A percentile compares a stretch with the other conserved stretches of the same genome.
Evolutionary conservation across 2,797 vertebrate genomes (phyloP).

Genomic region (Phyllotis vaccarum): DNA sequence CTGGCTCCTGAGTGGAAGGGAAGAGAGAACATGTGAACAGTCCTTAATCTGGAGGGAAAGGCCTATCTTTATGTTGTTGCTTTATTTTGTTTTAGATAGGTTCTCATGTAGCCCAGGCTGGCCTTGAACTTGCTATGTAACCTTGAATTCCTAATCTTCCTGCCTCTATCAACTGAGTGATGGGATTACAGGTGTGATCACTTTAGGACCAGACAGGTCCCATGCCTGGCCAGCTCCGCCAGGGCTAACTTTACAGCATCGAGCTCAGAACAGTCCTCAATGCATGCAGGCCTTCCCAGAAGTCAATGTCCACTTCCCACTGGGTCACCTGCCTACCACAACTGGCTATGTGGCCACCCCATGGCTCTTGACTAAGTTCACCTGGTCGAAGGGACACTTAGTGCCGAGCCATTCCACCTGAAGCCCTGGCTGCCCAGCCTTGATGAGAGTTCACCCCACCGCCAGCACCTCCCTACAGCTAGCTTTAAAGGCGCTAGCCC

Average conservation of each 20-base stretch:
- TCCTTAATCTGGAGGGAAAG: background rate
- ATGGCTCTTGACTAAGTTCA: background rate
- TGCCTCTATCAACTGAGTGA: background rate
- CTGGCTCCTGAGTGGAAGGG: constrained; percentile 92
- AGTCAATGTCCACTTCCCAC: background rate
- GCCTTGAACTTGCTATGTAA: background rate
- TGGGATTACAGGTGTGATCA: background rate
- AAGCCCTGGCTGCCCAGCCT: background rate
- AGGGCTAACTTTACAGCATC: background rate
- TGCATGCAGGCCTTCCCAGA: background rate
- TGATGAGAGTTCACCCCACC: background rate
- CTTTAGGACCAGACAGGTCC: background rate
- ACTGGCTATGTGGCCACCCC: accelerated
- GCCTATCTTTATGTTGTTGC: background rate
- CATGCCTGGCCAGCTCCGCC: background rate
- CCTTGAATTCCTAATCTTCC: background rate
- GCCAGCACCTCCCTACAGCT: background rate
- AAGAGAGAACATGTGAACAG: background rate
- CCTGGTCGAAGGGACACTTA: background rate
- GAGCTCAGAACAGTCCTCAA: background rate
- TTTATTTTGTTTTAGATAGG: background rate
- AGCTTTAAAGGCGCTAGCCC: no score
- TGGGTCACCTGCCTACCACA: accelerated
- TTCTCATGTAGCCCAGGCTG: background rate
- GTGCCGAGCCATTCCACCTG: background rate